phyloP scores from a whole-genome alignment of 2,888 invertebrate genomes.

The Axea sp. region DNA sequence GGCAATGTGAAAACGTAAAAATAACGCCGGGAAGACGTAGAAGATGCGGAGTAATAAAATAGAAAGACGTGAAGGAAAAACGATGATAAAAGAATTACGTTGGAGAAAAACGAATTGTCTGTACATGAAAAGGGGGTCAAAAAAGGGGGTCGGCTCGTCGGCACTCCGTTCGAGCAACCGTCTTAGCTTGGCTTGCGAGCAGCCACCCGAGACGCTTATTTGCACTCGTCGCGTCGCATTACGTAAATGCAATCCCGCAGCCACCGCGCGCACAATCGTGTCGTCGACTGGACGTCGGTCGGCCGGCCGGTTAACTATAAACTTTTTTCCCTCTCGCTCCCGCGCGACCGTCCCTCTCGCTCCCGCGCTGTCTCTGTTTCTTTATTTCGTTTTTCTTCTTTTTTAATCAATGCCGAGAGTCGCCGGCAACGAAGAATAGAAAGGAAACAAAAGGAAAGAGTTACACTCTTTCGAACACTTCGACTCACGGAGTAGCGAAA shows the following conservation, averaged over 20 bases:
- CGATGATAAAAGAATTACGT: no score
- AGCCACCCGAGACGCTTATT: conserved; percentile 62
- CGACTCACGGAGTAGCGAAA: conserved; percentile 5
- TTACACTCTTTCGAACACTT: conserved; percentile 15
- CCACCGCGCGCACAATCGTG: conserved; percentile 55
- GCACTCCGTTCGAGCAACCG: conserved; percentile 32
- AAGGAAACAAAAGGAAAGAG: conserved; percentile 30
- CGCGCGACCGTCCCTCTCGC: conserved; percentile 10
- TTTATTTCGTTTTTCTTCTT: conserved; percentile 36
- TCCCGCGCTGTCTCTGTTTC: conserved; percentile 16
- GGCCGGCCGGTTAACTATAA: conserved; percentile 56
- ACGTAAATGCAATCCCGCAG: conserved; percentile 63
- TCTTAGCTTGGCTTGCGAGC: conserved; percentile 38
- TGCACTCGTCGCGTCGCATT: conserved; percentile 64
- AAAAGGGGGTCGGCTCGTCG: conserved; percentile 40
- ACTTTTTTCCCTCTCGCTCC: conserved; percentile 43
- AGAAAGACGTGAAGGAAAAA: no score
- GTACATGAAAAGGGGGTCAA: neutral
- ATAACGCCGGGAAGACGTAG: no score
- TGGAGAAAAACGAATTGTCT: no score
- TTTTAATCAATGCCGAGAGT: conserved; percentile 50
- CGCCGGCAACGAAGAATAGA: conserved; percentile 29
- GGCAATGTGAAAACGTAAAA: no score
- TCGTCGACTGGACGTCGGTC: conserved; percentile 59
- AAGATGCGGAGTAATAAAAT: no score